Base-by-base conservation (phyloP, 2,888 invertebrate genomes). In the Ochropleura leucogaster region DNA sequence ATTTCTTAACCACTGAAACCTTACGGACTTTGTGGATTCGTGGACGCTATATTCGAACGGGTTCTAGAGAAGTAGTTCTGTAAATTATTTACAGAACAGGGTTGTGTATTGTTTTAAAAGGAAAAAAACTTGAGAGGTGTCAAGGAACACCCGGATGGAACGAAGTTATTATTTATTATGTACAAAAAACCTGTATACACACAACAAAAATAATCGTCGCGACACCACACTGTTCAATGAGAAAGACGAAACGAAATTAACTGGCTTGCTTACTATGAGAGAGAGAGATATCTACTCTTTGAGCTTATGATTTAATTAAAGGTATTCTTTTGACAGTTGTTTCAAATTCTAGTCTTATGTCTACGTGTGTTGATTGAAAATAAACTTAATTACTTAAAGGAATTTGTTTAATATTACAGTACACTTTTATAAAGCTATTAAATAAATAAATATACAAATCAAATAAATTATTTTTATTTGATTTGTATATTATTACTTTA, bases 1-100 rank as follows among this genome's bases (percentile, higher is more conserved):
- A 87, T 91, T 90, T 87, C 88, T 87, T 79, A 91, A 91, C 92
- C 91, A 87, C 89, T 90, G 90, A 87, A 90, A 90, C 89, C 90
- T 87, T 89, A 84, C 57, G 80, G 20, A 84, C 80, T 85, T 87
- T n/a, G n/a, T n/a, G n/a, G n/a, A 84, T 85, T 83, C 16, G 65
- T 63, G 74, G 68, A 87, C 79, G 82, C 79, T 68, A 68, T 20
- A 68, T 74, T 72, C 55, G 57, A 44, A 63, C 18, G 20, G 40
- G 55, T 65, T 20, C 79, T 82, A 40, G 74, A 74, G 18, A 20
- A 53, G 30, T 55, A 65, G 49, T 67, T 63, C n/a, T 10, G 10
- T 20, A 51, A 0, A 6, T 71, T 63, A 42, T 42, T n/a, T 14
- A 16, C 12, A 20, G 20, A 6, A 20, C 20, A 10, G 20, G 5